Evolutionary conservation across 2,797 vertebrate species (phyloP).

Genomic region (Florisuga fusca): DNA sequence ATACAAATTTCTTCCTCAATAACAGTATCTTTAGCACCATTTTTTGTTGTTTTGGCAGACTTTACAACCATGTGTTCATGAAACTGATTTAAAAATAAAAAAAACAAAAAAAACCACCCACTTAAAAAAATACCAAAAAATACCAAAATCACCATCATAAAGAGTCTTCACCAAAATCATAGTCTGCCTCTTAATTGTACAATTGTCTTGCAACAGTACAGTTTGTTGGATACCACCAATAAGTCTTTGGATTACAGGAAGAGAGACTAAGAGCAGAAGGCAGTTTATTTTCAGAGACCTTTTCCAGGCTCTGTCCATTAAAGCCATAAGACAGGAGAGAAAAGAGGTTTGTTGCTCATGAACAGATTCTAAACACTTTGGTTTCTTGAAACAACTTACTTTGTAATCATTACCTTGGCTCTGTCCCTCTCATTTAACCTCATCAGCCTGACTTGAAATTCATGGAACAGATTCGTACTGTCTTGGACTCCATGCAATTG

Average conservation of each 20-base stretch:
- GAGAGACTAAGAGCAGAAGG: background rate
- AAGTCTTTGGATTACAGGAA: background rate
- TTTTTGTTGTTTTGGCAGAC: background rate
- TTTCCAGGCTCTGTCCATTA: conserved; percentile 38
- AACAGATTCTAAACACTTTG: conserved; percentile 61
- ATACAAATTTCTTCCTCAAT: background rate
- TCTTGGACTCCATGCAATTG: conserved; percentile 74
- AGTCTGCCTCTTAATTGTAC: background rate
- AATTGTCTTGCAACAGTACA: background rate
- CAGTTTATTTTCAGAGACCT: conserved; percentile 16
- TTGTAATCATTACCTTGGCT: conserved; percentile 74
- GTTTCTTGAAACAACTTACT: conserved; percentile 69
- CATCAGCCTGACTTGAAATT: conserved; percentile 78
- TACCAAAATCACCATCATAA: too few relatives aligned
- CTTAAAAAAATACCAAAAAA: too few relatives aligned
- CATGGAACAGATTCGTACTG: conserved; percentile 74
- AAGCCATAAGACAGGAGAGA: conserved; percentile 7
- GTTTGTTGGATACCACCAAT: background rate
- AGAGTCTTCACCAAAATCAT: background rate
- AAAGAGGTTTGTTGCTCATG: background rate
- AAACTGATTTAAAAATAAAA: background rate
- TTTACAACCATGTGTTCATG: background rate
- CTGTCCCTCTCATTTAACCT: conserved; percentile 77
- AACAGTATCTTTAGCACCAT: background rate
- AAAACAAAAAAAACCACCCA: too few relatives aligned